phyloP scores from a whole-genome alignment of 1,140 invertebrate species.

The Chrysomallon squamiferum region DNA sequence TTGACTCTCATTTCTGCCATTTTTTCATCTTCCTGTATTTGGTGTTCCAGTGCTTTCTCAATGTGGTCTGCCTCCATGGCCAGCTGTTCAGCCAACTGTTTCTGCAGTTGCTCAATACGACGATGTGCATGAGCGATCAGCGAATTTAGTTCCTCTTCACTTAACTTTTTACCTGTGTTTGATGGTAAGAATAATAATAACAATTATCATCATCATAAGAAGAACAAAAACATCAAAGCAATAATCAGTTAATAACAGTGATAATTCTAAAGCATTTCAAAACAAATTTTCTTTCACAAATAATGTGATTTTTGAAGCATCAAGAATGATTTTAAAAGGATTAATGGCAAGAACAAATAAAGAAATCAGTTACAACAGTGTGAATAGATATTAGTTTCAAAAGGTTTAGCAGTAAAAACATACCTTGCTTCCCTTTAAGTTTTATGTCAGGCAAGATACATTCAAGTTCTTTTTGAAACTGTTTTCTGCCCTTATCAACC shows the following conservation, averaged over 20 bases:
- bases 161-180: conserved; percentile 60
- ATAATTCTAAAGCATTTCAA: no score
- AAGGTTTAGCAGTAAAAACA: no score
- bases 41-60: conserved; percentile 50
- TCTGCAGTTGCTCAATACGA: conserved; percentile 66
- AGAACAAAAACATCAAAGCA: no score
- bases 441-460: conserved; percentile 63
- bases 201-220: no score
- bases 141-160: conserved; percentile 66
- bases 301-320: no score
- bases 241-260: no score
- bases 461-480: conserved; percentile 64
- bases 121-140: conserved; percentile 67
- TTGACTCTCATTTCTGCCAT: conserved; percentile 36
- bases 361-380: no score
- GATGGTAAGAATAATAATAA: background rate
- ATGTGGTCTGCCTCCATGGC: conserved; percentile 53
- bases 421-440: conserved; percentile 46
- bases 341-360: no score
- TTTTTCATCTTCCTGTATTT: conserved; percentile 51
- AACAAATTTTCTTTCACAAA: no score
- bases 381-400: no score
- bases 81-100: conserved; percentile 64
- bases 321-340: no score
- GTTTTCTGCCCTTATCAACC: conserved; percentile 63